Percentiles rank a stretch among this genome's conserved stretches.
These are phyloP conservation scores for Sclerurus mexicanus DNA, from an alignment of 2,113 vertebrate species.

Conservation along the genomic window DNA sequence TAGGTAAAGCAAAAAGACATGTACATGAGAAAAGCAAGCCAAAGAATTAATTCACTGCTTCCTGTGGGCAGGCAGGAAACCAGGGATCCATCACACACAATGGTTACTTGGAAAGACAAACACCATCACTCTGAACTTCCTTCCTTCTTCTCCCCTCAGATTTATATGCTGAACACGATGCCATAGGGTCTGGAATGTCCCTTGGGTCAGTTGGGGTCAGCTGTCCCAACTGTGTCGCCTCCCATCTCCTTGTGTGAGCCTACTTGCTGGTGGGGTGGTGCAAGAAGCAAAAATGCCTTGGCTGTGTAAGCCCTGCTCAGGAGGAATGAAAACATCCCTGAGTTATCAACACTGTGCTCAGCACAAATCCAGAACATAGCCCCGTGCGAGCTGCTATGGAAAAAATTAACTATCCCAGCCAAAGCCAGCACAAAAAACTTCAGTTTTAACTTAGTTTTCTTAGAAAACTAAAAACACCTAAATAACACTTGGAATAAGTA, in stretches of 20 bases:
- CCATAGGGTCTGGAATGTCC: background rate
- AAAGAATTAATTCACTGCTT: background rate
- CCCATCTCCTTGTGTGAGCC: background rate
- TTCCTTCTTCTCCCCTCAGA: background rate
- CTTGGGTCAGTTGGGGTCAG: background rate
- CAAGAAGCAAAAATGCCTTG: background rate
- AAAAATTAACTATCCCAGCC: background rate
- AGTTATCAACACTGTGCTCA: background rate
- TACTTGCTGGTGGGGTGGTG: background rate
- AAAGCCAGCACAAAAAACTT: background rate
- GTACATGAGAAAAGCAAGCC: background rate
- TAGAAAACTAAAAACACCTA: background rate
- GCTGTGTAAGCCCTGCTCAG: background rate
- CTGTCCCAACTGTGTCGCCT: background rate
- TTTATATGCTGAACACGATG: background rate
- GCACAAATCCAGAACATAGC: background rate
- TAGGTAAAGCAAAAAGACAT: background rate
- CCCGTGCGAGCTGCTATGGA: background rate
- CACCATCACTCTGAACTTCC: background rate
- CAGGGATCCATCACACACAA: rapidly evolving
- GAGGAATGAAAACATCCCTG: background rate
- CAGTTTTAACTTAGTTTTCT: background rate
- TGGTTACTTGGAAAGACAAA: background rate
- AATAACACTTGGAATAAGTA: background rate
- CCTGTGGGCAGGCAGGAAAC: background rate